Evolutionary conservation across 2,888 invertebrate genomes (phyloP), one percentile per base, ranked within the genome.

Genomic region (Caenorhabditis zanzibari): DNA sequence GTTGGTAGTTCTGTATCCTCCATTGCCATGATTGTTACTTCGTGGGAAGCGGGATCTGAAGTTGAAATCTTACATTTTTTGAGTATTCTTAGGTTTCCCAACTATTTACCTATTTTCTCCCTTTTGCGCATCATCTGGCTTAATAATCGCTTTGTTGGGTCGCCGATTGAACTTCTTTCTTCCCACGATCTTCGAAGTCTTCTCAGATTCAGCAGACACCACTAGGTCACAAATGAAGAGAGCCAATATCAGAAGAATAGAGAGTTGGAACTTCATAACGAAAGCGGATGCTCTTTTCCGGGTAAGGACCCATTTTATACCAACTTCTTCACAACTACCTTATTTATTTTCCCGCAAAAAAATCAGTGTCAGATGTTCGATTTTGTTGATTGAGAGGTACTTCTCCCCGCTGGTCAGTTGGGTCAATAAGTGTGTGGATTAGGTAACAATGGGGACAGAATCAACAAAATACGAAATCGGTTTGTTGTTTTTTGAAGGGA

Each of bases 341-440:
- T 68, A 54, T 68, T 68, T 68, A 68, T 68, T 54, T 38, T 68
- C 32, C 41, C 54, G 52, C 24, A n/a, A 35, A 54, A 68, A 52
- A 35, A 52, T 66, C 52, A 52, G 66, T 66, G 52, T 66, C 52
- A 66, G 66, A 52, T 66, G 66, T 52, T 66, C 32, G 14, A 19
- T 66, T 66, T 66, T 52, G 52, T 68, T 54, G 49, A 41, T 24
- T 38, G 19, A 24, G 19, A 24, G 22, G 26, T 35, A 38, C 68
- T 68, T 68, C 54, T 9, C 52, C 35, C n/a, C 10, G 6, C 2
- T 2, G 44, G 66, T 52, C 52, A 52, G 24, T 38, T 52, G 12
- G 28, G 35, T 49, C 66, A 66, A 66, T 14, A 52, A 32, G 47
- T n/a, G 26, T 16, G 26, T 2, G 16, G 35, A 66, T 66, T 66